Evolutionary conservation across 37 sponge, comb jelly and placozoan species (phyloP).

Genomic region (Eunapius fragilis): DNA sequence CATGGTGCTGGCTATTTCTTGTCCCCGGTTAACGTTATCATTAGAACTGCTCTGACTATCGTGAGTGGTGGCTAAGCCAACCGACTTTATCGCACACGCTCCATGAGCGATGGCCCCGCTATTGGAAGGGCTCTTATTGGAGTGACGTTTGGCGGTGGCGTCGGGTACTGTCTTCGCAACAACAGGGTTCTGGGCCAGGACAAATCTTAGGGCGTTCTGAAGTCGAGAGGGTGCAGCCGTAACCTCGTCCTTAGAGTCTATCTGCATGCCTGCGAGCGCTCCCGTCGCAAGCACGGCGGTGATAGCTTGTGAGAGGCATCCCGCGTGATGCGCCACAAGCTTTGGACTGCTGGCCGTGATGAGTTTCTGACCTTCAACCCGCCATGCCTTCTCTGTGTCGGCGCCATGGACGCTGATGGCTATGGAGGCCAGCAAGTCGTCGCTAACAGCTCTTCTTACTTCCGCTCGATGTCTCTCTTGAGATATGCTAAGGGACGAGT

Average conservation of each 20-base stretch:
- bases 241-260: not conserved
- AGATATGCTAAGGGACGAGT: constrained; percentile 78
- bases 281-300: constrained; percentile 6
- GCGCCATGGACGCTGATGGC: constrained; percentile 45
- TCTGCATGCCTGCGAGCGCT: not conserved
- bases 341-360: constrained; percentile 22
- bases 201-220: constrained; percentile 41
- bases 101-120: not conserved
- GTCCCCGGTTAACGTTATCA: not conserved
- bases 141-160: not conserved
- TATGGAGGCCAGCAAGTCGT: constrained; percentile 61
- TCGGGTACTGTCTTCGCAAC: not conserved
- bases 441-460: constrained; percentile 83
- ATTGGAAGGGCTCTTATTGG: not conserved
- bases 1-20: not conserved
- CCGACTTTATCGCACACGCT: not conserved
- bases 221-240: constrained; percentile 18
- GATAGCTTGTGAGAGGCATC: constrained; percentile 33
- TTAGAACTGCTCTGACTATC: not conserved
- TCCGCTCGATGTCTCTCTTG: constrained; percentile 84
- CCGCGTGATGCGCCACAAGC: constrained; percentile 12
- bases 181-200: constrained; percentile 37
- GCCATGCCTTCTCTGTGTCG: constrained; percentile 48
- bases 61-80: not conserved
- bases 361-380: constrained; percentile 48